phyloP scores from a whole-genome alignment of 2,113 vertebrate species.

The Oncorhynchus gorbuscha region DNA sequence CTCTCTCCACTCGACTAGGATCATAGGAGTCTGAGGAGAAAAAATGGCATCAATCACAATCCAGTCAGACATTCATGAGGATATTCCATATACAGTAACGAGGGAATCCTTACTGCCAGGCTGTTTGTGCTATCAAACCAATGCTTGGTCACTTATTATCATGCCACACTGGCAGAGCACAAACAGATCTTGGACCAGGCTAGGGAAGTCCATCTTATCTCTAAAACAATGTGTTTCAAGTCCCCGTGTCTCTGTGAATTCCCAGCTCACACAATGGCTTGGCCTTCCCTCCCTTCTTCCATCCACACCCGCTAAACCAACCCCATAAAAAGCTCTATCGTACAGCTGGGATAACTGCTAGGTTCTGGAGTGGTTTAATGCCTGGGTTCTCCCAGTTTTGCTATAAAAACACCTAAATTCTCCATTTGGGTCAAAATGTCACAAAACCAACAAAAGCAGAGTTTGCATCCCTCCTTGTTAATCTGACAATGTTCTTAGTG shows the following conservation, averaged over 20 bases:
- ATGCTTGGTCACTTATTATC: no score
- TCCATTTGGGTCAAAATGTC: slow-evolving; percentile 2
- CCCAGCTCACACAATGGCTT: neutral
- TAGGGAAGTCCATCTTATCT: no score
- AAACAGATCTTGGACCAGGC: no score
- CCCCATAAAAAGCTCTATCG: neutral
- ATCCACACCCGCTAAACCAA: neutral
- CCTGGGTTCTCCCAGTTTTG: no score
- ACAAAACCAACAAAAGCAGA: neutral
- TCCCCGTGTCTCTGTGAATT: no score
- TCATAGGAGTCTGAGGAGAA: slow-evolving; percentile 85
- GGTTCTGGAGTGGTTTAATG: neutral
- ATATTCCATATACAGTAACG: no score
- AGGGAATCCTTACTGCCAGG: no score
- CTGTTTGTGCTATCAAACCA: no score
- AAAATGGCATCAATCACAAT: neutral
- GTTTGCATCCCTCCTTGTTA: neutral
- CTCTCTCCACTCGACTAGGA: slow-evolving; percentile 93
- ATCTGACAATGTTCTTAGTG: neutral
- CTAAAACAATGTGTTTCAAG: no score
- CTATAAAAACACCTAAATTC: neutral
- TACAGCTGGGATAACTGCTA: neutral
- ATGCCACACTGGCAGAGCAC: no score
- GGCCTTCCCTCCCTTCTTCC: neutral
- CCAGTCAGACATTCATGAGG: no score